These are phyloP conservation scores for Andrena flavipes DNA, from an alignment of 2,888 invertebrate species.

Conservation along the genomic window DNA sequence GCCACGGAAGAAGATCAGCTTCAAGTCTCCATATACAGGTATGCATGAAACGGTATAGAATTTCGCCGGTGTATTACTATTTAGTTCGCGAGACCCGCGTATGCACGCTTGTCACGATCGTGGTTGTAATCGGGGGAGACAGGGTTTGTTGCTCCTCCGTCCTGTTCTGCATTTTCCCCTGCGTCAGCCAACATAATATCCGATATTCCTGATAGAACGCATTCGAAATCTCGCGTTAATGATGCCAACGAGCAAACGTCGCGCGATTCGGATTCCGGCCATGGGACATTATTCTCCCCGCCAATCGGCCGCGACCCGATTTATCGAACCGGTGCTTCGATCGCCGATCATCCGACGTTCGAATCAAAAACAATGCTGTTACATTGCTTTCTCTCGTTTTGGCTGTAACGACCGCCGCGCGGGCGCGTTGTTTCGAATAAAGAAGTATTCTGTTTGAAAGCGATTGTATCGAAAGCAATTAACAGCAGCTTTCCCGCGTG, in stretches of 20 bases:
- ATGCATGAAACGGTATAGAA: constrained; percentile 51
- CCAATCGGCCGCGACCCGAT: constrained; percentile 9
- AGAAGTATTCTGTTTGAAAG: too few relatives aligned
- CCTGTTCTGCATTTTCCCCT: constrained; percentile 33
- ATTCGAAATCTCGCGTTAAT: constrained; percentile 48
- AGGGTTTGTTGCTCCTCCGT: constrained; percentile 35
- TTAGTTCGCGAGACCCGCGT: too few relatives aligned
- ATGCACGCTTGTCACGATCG: constrained; percentile 9
- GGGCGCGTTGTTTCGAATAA: too few relatives aligned
- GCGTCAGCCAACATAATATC: constrained; percentile 25
- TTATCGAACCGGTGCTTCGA: constrained; percentile 2
- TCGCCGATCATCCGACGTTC: not conserved
- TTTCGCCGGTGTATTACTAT: not conserved
- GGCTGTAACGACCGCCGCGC: not conserved
- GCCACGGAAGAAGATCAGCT: constrained; percentile 90
- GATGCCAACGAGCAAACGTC: constrained; percentile 36
- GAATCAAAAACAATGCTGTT: not conserved
- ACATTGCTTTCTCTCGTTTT: too few relatives aligned
- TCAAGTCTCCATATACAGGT: constrained; percentile 95
- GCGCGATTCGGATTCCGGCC: constrained; percentile 36
- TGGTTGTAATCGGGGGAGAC: constrained; percentile 43
- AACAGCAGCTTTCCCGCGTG: not conserved
- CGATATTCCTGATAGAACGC: constrained; percentile 26
- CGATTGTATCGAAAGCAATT: not conserved
- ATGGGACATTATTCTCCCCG: constrained; percentile 36